Conservation (phyloP, 1,140 invertebrate genomes). For the Periplaneta americana region DNA sequence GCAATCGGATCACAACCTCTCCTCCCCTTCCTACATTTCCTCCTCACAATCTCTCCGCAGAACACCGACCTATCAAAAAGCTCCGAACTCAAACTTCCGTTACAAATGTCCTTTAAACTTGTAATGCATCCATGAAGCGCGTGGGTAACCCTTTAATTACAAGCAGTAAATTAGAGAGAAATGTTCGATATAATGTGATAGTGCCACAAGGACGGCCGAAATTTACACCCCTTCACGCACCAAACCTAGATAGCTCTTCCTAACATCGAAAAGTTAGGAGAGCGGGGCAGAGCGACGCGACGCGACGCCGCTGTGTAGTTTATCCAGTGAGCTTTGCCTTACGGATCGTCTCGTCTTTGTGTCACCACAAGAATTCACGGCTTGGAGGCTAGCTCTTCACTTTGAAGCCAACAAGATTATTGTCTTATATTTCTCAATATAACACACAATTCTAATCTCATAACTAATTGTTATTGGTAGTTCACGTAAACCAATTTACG, state of each 20-base stretch:
- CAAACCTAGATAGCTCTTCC: slow-evolving; percentile 19
- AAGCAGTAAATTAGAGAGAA: slow-evolving; percentile 23
- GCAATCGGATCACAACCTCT: not conserved
- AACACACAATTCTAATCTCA: no score
- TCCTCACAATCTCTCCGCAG: not conserved
- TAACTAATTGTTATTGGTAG: no score
- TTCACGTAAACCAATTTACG: no score
- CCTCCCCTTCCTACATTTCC: not conserved
- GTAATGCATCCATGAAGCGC: slow-evolving; percentile 19
- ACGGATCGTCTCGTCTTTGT: not conserved
- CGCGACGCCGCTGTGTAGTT: not conserved
- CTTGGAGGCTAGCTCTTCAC: not conserved
- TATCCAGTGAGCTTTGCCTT: not conserved
- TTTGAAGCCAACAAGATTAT: not conserved
- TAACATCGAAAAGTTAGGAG: slow-evolving; percentile 19
- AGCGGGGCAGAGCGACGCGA: not conserved
- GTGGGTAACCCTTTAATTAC: slow-evolving; percentile 25
- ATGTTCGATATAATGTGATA: slow-evolving; percentile 24
- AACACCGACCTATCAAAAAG: slow-evolving; percentile 14
- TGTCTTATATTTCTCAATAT: no score
- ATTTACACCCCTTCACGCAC: slow-evolving; percentile 24
- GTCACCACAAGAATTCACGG: not conserved
- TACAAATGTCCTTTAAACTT: slow-evolving; percentile 20
- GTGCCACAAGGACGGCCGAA: slow-evolving; percentile 15
- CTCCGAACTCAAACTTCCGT: slow-evolving; percentile 14